Conservation (phyloP, 2,888 invertebrate species). For the Melipona beecheii region DNA sequence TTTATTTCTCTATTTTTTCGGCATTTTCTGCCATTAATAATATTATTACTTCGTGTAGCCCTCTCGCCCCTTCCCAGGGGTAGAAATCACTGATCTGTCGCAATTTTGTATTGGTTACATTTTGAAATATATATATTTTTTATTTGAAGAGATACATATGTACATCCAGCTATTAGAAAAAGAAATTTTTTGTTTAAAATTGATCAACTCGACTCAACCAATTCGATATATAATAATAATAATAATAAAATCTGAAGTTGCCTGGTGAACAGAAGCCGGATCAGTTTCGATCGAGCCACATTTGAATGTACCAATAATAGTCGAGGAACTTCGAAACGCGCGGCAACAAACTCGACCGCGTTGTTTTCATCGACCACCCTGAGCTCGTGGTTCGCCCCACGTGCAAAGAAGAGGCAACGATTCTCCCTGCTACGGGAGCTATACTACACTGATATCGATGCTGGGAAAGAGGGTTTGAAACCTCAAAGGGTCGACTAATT, state of each 20-base stretch:
- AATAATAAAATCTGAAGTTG: background rate
- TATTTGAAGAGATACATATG: too few species aligned
- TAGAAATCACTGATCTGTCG: too few species aligned
- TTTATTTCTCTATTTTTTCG: too few species aligned
- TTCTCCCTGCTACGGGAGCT: constrained; percentile 43
- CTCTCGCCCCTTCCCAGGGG: too few species aligned
- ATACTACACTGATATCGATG: constrained; percentile 68
- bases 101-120: too few species aligned
- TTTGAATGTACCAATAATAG: constrained; percentile 50
- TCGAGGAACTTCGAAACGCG: constrained; percentile 39
- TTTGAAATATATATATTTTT: too few species aligned
- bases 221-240: background rate
- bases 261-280: background rate
- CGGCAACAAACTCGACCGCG: constrained; percentile 29
- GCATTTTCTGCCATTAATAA: too few species aligned
- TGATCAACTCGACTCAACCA: too few species aligned
- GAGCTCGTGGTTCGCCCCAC: constrained; percentile 9
- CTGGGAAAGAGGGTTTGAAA: constrained; percentile 66
- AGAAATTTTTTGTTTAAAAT: too few species aligned
- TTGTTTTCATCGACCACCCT: constrained; percentile 52
- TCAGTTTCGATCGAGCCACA: constrained; percentile 23
- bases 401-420: constrained; percentile 40
- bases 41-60: too few species aligned
- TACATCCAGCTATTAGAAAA: too few species aligned
- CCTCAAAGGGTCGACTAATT: constrained; percentile 73